phyloP scores from a whole-genome alignment of 2,113 vertebrate species.

The Willisornis vidua region DNA sequence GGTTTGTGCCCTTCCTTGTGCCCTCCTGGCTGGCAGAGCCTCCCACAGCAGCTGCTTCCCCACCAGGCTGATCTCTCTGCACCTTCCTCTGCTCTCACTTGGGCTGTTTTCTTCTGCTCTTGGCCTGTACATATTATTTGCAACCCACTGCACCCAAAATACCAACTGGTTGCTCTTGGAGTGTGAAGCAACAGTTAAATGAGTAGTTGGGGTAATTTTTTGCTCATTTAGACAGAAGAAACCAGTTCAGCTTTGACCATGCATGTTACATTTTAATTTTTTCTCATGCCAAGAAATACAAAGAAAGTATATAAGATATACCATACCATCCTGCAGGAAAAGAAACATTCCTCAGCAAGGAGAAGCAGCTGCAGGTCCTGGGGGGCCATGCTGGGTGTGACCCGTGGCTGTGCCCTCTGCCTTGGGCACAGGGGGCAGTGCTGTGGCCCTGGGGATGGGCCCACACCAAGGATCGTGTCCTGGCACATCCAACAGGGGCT shows the following conservation, averaged over 20 bases:
- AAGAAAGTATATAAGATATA: conserved; percentile 74
- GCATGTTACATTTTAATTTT: conserved; percentile 90
- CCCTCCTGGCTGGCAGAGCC: neutral
- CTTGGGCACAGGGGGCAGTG: neutral
- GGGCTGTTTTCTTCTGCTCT: neutral
- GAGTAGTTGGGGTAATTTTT: neutral
- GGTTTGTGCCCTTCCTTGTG: neutral
- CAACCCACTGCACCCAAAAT: neutral
- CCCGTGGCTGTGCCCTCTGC: neutral
- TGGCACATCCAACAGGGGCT: neutral
- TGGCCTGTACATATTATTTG: neutral
- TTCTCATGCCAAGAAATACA: conserved; percentile 90
- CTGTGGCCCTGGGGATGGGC: neutral
- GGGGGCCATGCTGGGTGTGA: neutral
- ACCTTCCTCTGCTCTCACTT: neutral
- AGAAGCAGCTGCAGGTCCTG: neutral
- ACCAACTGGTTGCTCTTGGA: neutral
- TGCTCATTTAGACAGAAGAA: conserved; percentile 44
- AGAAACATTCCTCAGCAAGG: neutral
- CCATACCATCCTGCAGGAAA: conserved; percentile 54
- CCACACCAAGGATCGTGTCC: neutral
- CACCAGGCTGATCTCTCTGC: neutral
- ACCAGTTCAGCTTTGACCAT: conserved; percentile 65
- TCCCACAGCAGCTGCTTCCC: neutral
- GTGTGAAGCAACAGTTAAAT: neutral